Evolutionary conservation across 2,888 invertebrate genomes (phyloP).

Genomic region (Nesidiocoris tenuis): DNA sequence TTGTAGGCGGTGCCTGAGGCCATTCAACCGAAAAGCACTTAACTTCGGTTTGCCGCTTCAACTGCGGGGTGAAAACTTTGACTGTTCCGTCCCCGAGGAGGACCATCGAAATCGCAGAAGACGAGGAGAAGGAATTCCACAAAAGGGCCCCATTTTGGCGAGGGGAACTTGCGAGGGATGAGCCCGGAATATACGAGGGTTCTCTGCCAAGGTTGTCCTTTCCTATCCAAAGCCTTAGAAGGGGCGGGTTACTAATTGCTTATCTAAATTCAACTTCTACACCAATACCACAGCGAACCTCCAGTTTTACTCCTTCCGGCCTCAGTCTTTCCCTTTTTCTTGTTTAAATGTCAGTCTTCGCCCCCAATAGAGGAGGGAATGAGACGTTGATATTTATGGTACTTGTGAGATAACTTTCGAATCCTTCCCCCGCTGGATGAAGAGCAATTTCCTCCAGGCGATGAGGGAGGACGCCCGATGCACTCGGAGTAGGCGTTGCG

Average conservation of each 20-base stretch:
- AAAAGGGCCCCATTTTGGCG: constrained; percentile 3
- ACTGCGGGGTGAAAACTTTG: neutral
- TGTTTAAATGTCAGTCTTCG: neutral
- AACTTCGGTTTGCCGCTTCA: neutral
- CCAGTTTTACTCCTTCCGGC: neutral
- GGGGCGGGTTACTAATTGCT: constrained; percentile 30
- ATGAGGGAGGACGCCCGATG: neutral
- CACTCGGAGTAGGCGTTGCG: neutral
- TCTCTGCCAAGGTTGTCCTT: neutral
- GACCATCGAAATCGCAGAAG: neutral
- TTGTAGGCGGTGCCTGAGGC: neutral
- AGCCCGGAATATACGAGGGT: constrained; percentile 14
- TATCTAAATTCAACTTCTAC: constrained; percentile 32
- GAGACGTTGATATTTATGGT: neutral
- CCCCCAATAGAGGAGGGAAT: neutral
- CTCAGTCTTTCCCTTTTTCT: constrained; percentile 3
- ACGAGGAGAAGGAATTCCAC: neutral
- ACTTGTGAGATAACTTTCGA: neutral
- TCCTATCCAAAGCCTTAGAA: constrained; percentile 1
- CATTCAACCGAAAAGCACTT: constrained; percentile 30
- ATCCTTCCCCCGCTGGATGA: neutral
- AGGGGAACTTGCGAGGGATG: constrained; percentile 16
- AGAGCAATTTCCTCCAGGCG: neutral
- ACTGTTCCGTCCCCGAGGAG: neutral
- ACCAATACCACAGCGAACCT: neutral